These are phyloP conservation scores for Anagrus nilaparvatae DNA, from an alignment of 1,140 invertebrate genomes.

Conservation along the genomic window DNA sequence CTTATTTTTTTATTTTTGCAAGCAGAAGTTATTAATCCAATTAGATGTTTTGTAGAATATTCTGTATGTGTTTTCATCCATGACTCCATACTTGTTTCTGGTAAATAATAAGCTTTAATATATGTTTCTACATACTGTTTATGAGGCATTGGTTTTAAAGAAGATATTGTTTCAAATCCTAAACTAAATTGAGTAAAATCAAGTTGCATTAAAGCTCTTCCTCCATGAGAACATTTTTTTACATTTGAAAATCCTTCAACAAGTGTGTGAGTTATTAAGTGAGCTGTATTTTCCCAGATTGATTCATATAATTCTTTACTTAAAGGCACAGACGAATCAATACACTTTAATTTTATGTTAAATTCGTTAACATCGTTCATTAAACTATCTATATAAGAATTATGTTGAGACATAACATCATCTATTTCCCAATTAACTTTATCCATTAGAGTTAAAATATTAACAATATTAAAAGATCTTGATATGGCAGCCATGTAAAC, in stretches of 20 bases:
- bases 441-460: slow-evolving; percentile 72
- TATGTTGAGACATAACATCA: slow-evolving; percentile 93
- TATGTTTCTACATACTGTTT: slow-evolving; percentile 87
- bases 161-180: slow-evolving; percentile 80
- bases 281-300: slow-evolving; percentile 81
- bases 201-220: slow-evolving; percentile 92
- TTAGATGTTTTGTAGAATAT: slow-evolving; percentile 81
- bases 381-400: slow-evolving; percentile 71
- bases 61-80: slow-evolving; percentile 83
- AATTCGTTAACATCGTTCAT: slow-evolving; percentile 69
- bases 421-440: slow-evolving; percentile 93
- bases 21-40: slow-evolving; percentile 72
- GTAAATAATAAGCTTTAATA: slow-evolving; percentile 93
- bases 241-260: slow-evolving; percentile 90
- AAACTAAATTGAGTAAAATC: slow-evolving; percentile 93
- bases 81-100: slow-evolving; percentile 74
- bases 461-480: slow-evolving; percentile 67
- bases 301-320: slow-evolving; percentile 56
- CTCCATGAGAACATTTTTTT: slow-evolving; percentile 92
- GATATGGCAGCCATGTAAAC: slow-evolving; percentile 77
- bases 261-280: slow-evolving; percentile 72
- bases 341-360: slow-evolving; percentile 61
- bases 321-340: slow-evolving; percentile 56
- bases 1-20: slow-evolving; percentile 80
- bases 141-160: slow-evolving; percentile 74